These are phyloP conservation scores for Phaethon lepturus DNA, from an alignment of 2,113 vertebrate species.

Conservation along the genomic window DNA sequence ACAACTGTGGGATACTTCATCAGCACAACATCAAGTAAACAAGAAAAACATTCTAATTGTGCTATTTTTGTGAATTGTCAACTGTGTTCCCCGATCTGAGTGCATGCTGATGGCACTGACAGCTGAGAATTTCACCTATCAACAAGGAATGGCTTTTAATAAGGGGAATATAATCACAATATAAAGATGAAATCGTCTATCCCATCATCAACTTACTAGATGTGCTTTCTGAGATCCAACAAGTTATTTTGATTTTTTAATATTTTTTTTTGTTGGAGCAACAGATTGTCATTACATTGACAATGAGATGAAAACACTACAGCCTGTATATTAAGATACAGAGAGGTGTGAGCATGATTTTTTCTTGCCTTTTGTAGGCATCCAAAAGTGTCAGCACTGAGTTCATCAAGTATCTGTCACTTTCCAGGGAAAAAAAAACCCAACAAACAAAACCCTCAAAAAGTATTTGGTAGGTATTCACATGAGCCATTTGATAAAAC, in stretches of 20 bases:
- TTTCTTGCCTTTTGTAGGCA: neutral
- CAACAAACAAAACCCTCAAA: neutral
- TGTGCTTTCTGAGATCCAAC: neutral
- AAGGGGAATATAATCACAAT: neutral
- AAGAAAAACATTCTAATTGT: neutral
- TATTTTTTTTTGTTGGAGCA: neutral
- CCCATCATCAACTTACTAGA: neutral
- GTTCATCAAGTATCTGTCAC: neutral
- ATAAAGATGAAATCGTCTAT: neutral
- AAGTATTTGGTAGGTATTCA: neutral
- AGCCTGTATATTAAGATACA: neutral
- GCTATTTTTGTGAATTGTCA: neutral
- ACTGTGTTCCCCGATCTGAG: neutral
- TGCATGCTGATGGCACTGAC: neutral
- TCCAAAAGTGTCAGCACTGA: neutral
- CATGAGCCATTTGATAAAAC: neutral
- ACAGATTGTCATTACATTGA: neutral
- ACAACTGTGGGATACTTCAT: neutral
- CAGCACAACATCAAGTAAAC: neutral
- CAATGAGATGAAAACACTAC: neutral
- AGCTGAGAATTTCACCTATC: neutral
- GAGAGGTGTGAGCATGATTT: neutral
- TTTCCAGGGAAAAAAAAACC: neutral
- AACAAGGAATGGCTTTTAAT: neutral
- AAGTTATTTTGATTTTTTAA: neutral